Conservation (phyloP, 2,113 vertebrate genomes). For the Entelurus aequoreus region DNA sequence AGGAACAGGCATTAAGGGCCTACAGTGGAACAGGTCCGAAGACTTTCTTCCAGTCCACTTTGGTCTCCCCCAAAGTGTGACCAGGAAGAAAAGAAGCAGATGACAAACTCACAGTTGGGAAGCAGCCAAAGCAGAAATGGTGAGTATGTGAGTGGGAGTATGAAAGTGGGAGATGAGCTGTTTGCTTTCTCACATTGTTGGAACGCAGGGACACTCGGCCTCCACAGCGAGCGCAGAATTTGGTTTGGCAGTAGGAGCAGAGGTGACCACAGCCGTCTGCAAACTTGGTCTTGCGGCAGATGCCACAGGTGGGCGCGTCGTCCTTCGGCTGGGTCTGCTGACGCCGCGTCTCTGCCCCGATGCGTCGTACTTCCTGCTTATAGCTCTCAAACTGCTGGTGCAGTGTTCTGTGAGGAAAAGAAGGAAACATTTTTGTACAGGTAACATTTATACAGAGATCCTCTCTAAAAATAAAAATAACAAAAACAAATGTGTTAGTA, state of each 20-base stretch:
- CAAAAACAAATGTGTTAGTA: neutral
- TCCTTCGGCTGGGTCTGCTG: constrained; percentile 93
- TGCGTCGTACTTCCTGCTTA: constrained; percentile 96
- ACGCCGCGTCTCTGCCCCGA: constrained; percentile 89
- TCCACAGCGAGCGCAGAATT: constrained; percentile 95
- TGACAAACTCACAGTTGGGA: constrained; percentile 35
- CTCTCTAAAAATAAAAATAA: neutral
- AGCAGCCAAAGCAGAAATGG: constrained; percentile 28
- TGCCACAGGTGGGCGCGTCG: constrained; percentile 94
- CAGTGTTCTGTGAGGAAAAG: constrained; percentile 78
- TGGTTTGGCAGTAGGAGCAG: constrained; percentile 97
- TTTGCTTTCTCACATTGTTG: constrained; percentile 85
- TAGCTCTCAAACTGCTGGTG: constrained; percentile 99
- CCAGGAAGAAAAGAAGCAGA: constrained; percentile 32
- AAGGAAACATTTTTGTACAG: neutral
- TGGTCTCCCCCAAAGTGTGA: constrained; percentile 52
- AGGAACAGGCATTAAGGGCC: constrained; percentile 7
- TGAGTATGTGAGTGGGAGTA: constrained; percentile 12
- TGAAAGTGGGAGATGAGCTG: neutral
- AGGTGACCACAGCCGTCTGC: constrained; percentile 95
- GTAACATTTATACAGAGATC: neutral
- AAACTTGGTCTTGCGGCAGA: constrained; percentile 98
- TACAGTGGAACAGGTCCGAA: constrained; percentile 20
- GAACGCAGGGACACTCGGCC: constrained; percentile 94
- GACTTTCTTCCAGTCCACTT: constrained; percentile 49